Conservation (phyloP, 2,888 invertebrate genomes). For the Tachina lurida region DNA sequence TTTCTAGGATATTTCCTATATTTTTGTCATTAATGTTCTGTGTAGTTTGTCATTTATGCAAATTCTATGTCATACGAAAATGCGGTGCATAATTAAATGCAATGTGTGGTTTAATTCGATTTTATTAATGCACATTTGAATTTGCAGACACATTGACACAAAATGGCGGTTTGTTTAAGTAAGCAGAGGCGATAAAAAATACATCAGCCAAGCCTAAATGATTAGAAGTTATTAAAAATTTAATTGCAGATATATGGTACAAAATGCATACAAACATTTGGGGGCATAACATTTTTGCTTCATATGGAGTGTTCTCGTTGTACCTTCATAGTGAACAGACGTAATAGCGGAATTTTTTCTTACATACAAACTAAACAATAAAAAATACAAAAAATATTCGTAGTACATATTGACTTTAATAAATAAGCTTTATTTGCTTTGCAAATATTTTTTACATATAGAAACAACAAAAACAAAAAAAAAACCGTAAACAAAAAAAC, state of each 20-base stretch:
- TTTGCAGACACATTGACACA: constrained; percentile 9
- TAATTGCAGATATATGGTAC: constrained; percentile 19
- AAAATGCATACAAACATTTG: neutral
- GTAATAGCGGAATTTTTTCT: too few relatives aligned
- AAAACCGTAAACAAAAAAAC: too few relatives aligned
- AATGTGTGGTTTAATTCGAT: constrained; percentile 59
- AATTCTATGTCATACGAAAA: constrained; percentile 57
- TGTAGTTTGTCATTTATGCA: constrained; percentile 59
- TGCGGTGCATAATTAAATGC: constrained; percentile 41
- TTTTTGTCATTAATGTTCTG: constrained; percentile 42
- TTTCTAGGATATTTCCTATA: neutral
- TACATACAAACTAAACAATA: too few relatives aligned
- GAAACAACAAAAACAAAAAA: too few relatives aligned
- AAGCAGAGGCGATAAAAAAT: neutral
- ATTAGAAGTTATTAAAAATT: constrained; percentile 8
- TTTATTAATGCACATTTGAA: constrained; percentile 60
- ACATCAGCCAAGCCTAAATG: constrained; percentile 22
- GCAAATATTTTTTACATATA: too few relatives aligned
- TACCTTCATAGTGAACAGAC: too few relatives aligned
- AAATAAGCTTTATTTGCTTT: too few relatives aligned
- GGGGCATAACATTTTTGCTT: too few relatives aligned
- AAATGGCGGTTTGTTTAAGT: neutral
- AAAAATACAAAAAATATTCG: too few relatives aligned
- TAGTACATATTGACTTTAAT: too few relatives aligned
- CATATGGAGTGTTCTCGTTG: too few relatives aligned